phyloP scores from a whole-genome alignment of 2,113 vertebrate species.

The Echinops telfairi region DNA sequence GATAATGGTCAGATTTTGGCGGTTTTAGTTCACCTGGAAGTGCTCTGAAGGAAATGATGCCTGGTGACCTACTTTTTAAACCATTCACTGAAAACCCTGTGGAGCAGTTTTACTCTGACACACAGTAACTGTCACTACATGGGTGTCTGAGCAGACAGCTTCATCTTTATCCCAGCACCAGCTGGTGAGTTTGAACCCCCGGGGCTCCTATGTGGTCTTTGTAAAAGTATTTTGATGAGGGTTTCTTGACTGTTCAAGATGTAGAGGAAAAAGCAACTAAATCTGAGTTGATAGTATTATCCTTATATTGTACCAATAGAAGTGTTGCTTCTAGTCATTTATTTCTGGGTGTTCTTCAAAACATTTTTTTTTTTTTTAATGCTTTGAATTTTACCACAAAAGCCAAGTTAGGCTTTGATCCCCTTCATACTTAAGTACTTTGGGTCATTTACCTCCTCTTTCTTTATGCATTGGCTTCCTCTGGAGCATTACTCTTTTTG shows the following conservation, averaged over 20 bases:
- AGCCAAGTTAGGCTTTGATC: background rate
- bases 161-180: too few relatives aligned
- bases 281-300: background rate
- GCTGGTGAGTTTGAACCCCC: too few relatives aligned
- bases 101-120: background rate
- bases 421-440: background rate
- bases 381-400: too few relatives aligned
- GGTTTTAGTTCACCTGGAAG: background rate
- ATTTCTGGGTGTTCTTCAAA: background rate
- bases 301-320: background rate
- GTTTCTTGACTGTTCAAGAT: background rate
- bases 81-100: background rate
- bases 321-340: background rate
- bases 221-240: background rate
- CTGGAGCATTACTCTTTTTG: background rate
- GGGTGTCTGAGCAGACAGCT: background rate
- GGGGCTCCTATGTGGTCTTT: too few relatives aligned
- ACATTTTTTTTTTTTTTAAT: background rate
- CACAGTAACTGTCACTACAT: background rate
- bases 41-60: background rate
- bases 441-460: background rate
- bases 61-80: background rate
- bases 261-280: background rate
- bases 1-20: background rate
- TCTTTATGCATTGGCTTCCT: background rate